Evolutionary conservation across 2,113 vertebrate genomes (phyloP), one percentile per base, ranked within the genome.

Genomic region (Haemorhous mexicanus): DNA sequence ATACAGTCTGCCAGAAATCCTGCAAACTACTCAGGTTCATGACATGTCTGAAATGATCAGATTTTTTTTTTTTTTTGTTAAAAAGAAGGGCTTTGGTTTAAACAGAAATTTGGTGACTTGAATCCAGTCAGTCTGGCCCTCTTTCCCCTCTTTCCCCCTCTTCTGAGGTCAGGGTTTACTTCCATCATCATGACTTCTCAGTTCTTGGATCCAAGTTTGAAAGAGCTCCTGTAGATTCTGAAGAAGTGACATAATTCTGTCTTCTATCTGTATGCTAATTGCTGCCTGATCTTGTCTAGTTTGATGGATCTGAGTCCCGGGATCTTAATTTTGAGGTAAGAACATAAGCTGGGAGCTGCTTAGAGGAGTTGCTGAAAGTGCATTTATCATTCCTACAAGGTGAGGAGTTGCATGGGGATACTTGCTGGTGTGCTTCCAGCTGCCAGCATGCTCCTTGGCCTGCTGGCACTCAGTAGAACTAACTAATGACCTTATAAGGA

Each of bases 161-260:
- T 28, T 64, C 5, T 18, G 46, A 13, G 46, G 35, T 73, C 56
- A 50, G 63, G 63, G 21, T 32, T 86, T 84, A 64, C 41, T 83
- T 87, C 56, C n/a, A 47, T 70, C 49, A 27, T 52, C 15, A 10
- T 9, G 37, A 61, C 55, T 37, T 79, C 28, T 72, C 64, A 41
- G 37, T 90, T 84, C 69, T 87, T 72, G 79, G 62, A 89, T 89
- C 67, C 82, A 82, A 89, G 67, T 26, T 39, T 78, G 84, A 90
- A 97, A 95, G 97, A 95, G 95, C 96, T 97, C 94, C 97, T 94
- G 84, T 94, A 96, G 96, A 90, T 74, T 91, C 92, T 39, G 61
- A 93, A 70, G 90, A 77, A 64, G 59, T 49, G 76, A 55, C 41
- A n/a, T 66, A 62, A 41, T 75, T 93, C 81, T 69, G 7, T 73